phyloP scores from a whole-genome alignment of 2,888 invertebrate genomes.

The Caenorhabditis sinica region DNA sequence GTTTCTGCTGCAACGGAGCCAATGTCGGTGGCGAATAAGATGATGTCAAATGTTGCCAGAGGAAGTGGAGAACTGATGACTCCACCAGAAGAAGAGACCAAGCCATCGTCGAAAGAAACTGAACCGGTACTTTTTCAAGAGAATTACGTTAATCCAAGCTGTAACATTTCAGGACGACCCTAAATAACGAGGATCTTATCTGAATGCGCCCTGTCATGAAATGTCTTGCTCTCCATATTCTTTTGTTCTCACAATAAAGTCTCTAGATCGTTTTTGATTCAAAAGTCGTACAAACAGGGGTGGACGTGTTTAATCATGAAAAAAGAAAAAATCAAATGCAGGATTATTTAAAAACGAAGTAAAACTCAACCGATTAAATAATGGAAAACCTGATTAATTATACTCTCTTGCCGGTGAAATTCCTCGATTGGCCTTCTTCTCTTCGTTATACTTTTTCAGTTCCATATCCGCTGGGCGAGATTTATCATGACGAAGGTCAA shows the following conservation, averaged over 20 bases:
- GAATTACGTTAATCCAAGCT: too few species aligned
- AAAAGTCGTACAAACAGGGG: too few species aligned
- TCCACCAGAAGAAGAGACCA: conserved; percentile 24
- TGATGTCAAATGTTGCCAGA: conserved; percentile 4
- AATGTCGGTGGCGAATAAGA: conserved; percentile 28
- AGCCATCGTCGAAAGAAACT: conserved; percentile 22
- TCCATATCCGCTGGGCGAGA: conserved; percentile 79
- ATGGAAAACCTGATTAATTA: conserved; percentile 57
- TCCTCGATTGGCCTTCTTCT: conserved; percentile 66
- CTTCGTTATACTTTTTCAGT: conserved; percentile 70
- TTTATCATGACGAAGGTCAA: conserved; percentile 77
- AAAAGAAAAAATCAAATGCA: conserved; percentile 13
- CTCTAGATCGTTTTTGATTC: too few species aligned
- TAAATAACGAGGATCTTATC: too few species aligned
- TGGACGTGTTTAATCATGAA: conserved; percentile 7
- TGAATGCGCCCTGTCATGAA: too few species aligned
- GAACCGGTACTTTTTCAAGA: conserved; percentile 5
- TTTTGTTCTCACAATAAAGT: too few species aligned
- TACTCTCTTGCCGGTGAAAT: conserved; percentile 70
- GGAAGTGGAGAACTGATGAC: conserved; percentile 30
- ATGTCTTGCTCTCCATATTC: too few species aligned
- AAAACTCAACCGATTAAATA: not conserved
- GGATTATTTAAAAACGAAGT: not conserved
- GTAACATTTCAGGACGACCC: too few species aligned
- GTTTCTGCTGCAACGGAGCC: not conserved